phyloP scores from a whole-genome alignment of 2,888 invertebrate genomes.

The Stenolophus ochropezus region DNA sequence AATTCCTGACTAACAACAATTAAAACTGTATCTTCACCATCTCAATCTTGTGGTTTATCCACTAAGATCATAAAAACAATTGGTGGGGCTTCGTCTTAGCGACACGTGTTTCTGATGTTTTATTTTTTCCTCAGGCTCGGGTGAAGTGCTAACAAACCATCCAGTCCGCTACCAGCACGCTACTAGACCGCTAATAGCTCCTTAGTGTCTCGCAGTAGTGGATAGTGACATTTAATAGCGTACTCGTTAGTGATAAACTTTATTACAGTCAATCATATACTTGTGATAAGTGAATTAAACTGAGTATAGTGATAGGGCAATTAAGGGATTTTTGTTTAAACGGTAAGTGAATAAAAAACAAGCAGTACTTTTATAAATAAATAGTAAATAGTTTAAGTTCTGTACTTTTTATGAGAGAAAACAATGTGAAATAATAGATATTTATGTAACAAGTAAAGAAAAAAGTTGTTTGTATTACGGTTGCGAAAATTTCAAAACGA shows the following conservation, averaged over 20 bases:
- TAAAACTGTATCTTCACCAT: no score
- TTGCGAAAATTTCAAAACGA: no score
- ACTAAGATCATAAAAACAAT: constrained; percentile 33
- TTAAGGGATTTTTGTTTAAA: no score
- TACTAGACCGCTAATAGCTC: constrained; percentile 15
- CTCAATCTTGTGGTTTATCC: no score
- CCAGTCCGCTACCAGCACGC: constrained; percentile 28
- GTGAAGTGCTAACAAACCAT: constrained; percentile 9
- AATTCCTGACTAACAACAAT: no score
- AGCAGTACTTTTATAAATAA: no score
- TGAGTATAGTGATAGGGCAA: constrained; percentile 16
- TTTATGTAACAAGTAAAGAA: no score
- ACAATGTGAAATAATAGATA: no score
- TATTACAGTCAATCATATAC: neutral
- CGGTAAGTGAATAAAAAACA: no score
- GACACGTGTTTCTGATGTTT: neutral
- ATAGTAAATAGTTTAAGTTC: no score
- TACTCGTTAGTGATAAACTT: neutral
- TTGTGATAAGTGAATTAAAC: neutral
- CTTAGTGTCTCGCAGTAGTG: neutral
- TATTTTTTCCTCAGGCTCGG: neutral
- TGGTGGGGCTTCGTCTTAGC: neutral
- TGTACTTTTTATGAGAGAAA: no score
- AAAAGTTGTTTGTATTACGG: no score
- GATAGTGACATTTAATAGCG: neutral